A percentile compares a stretch with the other conserved stretches of the same genome.
These are phyloP conservation scores for Phalloptychus januarius DNA, from an alignment of 2,797 vertebrate species.

Conservation along the genomic window DNA sequence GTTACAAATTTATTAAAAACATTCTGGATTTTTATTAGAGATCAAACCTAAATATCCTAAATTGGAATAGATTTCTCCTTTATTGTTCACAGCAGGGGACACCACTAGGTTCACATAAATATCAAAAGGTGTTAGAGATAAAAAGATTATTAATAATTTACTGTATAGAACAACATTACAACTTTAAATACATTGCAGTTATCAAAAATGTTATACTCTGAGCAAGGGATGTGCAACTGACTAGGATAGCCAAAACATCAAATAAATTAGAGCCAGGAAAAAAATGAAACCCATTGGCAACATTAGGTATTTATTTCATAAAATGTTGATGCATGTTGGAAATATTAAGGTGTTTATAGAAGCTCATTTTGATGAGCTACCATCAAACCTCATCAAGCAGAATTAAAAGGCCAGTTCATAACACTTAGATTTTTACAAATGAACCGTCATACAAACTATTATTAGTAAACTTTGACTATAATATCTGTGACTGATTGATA, in stretches of 20 bases:
- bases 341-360: too few relatives aligned
- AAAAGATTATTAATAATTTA: neutral
- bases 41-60: neutral
- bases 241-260: neutral
- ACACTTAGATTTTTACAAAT: neutral
- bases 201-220: neutral
- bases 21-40: neutral
- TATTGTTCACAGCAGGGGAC: too few relatives aligned
- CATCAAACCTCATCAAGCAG: neutral
- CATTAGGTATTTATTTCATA: too few relatives aligned
- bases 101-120: too few relatives aligned
- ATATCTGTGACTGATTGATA: constrained; percentile 54
- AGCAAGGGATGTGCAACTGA: neutral
- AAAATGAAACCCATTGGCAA: neutral
- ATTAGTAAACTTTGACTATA: constrained; percentile 36
- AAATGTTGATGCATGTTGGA: neutral
- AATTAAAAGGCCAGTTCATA: neutral
- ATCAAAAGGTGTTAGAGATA: too few relatives aligned
- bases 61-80: neutral
- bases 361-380: too few relatives aligned
- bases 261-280: neutral
- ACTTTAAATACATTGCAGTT: neutral
- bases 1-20: neutral
- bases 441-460: constrained; percentile 30
- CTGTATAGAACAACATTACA: neutral